Conservation (phyloP, 1,140 invertebrate species). For the Tetramorium parvispinum region DNA sequence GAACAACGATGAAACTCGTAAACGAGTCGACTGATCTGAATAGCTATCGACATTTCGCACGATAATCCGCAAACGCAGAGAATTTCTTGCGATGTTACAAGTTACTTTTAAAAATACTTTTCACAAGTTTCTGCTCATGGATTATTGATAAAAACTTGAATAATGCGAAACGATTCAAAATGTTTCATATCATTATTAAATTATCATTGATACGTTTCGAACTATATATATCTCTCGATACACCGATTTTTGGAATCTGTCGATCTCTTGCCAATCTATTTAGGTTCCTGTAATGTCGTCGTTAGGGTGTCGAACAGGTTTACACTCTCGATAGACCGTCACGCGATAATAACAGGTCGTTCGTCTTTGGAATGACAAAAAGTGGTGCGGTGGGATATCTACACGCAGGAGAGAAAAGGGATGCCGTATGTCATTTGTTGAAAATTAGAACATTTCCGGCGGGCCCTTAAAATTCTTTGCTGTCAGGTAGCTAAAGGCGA, state of each 20-base stretch:
- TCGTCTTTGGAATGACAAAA: constrained; percentile 55
- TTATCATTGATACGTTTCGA: background rate
- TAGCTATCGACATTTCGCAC: background rate
- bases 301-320: constrained; percentile 61
- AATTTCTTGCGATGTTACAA: background rate
- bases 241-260: background rate
- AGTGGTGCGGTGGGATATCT: constrained; percentile 13
- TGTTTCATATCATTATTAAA: background rate
- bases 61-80: background rate
- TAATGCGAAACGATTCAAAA: background rate
- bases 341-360: constrained; percentile 77
- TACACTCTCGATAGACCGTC: constrained; percentile 72
- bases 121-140: background rate
- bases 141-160: background rate
- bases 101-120: background rate
- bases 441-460: constrained; percentile 75
- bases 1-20: constrained; percentile 7
- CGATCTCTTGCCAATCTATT: background rate
- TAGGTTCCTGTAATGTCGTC: background rate
- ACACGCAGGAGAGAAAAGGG: constrained; percentile 52
- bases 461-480: constrained; percentile 26
- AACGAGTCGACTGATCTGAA: constrained; percentile 40
- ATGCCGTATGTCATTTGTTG: constrained; percentile 68
- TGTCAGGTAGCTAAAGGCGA: constrained; percentile 37
- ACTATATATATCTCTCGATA: background rate